A percentile compares a stretch with the other conserved stretches of the same genome.
These are phyloP conservation scores for Piezodorus guildinii DNA, from an alignment of 1,140 invertebrate genomes.

Conservation along the genomic window DNA sequence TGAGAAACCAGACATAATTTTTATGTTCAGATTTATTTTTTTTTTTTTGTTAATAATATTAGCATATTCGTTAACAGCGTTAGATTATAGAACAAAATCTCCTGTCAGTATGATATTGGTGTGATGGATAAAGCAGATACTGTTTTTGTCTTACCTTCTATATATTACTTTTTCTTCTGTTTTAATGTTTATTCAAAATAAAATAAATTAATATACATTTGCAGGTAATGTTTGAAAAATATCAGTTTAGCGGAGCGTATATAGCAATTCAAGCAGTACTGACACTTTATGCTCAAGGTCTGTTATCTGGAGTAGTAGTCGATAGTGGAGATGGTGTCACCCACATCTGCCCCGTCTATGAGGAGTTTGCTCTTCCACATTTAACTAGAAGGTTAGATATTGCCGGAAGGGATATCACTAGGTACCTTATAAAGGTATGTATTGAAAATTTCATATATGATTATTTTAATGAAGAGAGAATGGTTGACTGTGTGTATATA, in stretches of 20 bases:
- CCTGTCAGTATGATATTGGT: too few relatives aligned
- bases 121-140: too few relatives aligned
- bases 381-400: constrained; percentile 90
- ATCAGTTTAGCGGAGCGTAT: constrained; percentile 89
- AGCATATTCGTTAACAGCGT: too few relatives aligned
- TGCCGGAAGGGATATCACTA: constrained; percentile 94
- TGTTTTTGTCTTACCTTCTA: too few relatives aligned
- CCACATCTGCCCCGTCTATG: constrained; percentile 98
- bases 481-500: too few relatives aligned
- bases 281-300: constrained; percentile 95
- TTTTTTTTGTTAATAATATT: too few relatives aligned
- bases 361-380: constrained; percentile 92
- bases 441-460: not conserved
- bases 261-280: constrained; percentile 97
- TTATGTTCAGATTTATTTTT: too few relatives aligned
- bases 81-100: too few relatives aligned
- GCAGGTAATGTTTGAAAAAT: constrained; percentile 99
- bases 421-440: constrained; percentile 91
- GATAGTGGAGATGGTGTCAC: constrained; percentile 99
- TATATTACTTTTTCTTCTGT: too few relatives aligned
- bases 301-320: constrained; percentile 95
- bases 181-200: too few relatives aligned
- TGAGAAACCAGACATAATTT: too few relatives aligned
- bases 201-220: constrained; percentile 22
- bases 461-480: too few relatives aligned